Evolutionary conservation across 2,113 vertebrate genomes (phyloP).

Genomic region (Sturnira hondurensis): DNA sequence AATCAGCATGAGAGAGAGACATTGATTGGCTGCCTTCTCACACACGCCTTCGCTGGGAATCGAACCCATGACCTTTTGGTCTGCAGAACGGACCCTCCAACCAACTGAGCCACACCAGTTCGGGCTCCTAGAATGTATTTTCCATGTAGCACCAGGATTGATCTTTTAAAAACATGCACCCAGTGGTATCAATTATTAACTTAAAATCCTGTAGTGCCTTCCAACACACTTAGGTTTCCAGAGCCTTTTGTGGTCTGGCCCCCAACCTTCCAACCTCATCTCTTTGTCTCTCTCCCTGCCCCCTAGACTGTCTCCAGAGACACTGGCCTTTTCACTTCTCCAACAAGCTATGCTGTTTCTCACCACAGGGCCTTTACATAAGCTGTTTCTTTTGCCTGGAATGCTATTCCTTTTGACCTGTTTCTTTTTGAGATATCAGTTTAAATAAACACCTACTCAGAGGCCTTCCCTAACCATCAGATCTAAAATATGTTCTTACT

Average conservation of each 20-base stretch:
- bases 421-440: neutral
- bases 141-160: neutral
- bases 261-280: neutral
- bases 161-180: neutral
- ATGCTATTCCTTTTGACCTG: neutral
- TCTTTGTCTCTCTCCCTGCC: neutral
- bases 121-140: neutral
- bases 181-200: neutral
- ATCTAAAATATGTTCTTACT: neutral
- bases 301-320: neutral
- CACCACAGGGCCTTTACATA: neutral
- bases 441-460: neutral
- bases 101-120: too few relatives aligned
- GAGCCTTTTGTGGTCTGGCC: neutral
- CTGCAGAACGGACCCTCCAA: too few relatives aligned
- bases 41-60: too few relatives aligned
- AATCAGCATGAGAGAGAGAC: too few relatives aligned
- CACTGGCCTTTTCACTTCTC: neutral
- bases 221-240: neutral
- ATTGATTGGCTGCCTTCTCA: too few relatives aligned
- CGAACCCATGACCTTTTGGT: too few relatives aligned
- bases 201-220: neutral
- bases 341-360: neutral
- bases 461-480: neutral
- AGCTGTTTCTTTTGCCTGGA: neutral